These are phyloP conservation scores for Calameuta filiformis DNA, from an alignment of 2,888 invertebrate genomes.

Conservation along the genomic window DNA sequence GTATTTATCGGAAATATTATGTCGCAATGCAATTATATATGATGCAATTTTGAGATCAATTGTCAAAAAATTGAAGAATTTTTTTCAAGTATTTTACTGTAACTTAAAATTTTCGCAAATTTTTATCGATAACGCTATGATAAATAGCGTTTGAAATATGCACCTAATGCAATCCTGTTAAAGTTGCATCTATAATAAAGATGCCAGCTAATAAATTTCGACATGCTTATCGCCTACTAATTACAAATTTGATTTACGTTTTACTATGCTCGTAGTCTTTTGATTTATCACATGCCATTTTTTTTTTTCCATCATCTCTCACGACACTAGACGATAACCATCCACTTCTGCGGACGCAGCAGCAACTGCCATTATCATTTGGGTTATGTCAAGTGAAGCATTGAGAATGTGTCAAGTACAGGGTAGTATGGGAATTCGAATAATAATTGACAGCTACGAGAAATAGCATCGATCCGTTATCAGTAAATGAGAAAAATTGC, in stretches of 20 bases:
- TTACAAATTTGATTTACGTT: background rate
- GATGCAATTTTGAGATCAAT: background rate
- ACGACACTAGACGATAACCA: background rate
- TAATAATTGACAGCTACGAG: background rate
- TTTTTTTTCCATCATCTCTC: no score
- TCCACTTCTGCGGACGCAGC: background rate
- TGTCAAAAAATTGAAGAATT: background rate
- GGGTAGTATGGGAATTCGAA: background rate
- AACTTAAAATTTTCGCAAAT: no score
- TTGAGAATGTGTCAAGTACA: background rate
- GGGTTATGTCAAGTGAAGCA: background rate
- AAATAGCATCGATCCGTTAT: background rate
- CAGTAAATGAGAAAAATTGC: background rate
- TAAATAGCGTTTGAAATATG: background rate
- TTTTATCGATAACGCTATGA: background rate
- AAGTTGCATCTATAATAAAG: background rate
- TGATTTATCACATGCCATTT: background rate
- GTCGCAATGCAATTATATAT: background rate
- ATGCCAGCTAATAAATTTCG: background rate
- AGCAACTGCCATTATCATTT: background rate
- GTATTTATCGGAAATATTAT: background rate
- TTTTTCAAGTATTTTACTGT: no score
- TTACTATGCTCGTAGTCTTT: background rate
- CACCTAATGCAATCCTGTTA: background rate
- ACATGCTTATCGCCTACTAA: background rate